Percentiles rank a stretch among this genome's conserved stretches.
Evolutionary conservation across 2,113 vertebrate species (phyloP).

Genomic region (Thomomys bottae): DNA sequence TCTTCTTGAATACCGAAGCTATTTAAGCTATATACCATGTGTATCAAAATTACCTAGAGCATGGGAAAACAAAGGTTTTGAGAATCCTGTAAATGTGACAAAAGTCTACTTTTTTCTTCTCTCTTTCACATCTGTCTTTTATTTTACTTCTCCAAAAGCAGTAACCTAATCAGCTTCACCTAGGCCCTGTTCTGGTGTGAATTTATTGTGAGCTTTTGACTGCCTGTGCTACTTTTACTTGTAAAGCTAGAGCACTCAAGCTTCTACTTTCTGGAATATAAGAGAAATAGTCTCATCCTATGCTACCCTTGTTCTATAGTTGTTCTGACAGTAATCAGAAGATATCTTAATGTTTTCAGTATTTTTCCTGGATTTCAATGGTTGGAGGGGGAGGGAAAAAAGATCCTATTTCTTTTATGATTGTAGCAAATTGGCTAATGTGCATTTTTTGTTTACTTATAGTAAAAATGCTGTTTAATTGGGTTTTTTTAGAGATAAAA

Average conservation of each 20-base stretch:
- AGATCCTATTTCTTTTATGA: conserved; percentile 38
- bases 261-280: conserved; percentile 62
- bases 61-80: conserved; percentile 82
- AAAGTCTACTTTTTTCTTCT: conserved; percentile 36
- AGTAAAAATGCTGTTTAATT: conserved; percentile 48
- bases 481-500: conserved; percentile 49
- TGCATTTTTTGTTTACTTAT: conserved; percentile 44
- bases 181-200: conserved; percentile 43
- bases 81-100: conserved; percentile 83
- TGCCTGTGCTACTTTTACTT: conserved; percentile 63
- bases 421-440: conserved; percentile 53
- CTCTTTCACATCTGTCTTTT: conserved; percentile 58
- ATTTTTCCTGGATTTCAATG: conserved; percentile 46
- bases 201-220: conserved; percentile 69
- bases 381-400: conserved; percentile 25
- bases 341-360: conserved; percentile 49
- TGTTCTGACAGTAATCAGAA: conserved; percentile 21
- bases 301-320: conserved; percentile 44
- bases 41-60: conserved; percentile 84
- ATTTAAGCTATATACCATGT: conserved; percentile 83
- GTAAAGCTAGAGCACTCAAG: conserved; percentile 59
- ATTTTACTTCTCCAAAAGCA: conserved; percentile 49
- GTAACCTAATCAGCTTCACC: conserved; percentile 54
- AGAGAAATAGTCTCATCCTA: conserved; percentile 28
- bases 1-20: conserved; percentile 81